Percentiles rank a stretch among this genome's conserved stretches.
These are phyloP conservation scores for Zeugodacus cucurbitae DNA, from an alignment of 1,140 invertebrate genomes.

Conservation along the genomic window DNA sequence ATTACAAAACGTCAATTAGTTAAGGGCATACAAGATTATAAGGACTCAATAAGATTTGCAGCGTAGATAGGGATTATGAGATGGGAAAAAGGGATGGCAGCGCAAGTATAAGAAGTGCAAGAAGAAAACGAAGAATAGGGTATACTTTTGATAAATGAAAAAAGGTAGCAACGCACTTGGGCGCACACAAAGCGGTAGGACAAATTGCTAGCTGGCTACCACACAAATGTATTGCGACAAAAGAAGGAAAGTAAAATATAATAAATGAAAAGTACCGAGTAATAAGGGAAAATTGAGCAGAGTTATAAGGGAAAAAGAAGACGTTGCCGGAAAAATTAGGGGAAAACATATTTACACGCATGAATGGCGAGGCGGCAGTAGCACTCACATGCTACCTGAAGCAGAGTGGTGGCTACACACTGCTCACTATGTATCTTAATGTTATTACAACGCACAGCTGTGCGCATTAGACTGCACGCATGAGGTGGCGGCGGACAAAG, in stretches of 20 bases:
- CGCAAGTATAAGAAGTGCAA: not conserved
- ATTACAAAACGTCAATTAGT: slow-evolving; percentile 36
- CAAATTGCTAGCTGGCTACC: slow-evolving; percentile 5
- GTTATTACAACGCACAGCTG: not conserved
- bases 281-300: not conserved
- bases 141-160: not conserved
- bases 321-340: not conserved
- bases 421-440: not conserved
- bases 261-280: not conserved
- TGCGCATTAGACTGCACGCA: not conserved
- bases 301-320: not conserved
- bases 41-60: not conserved
- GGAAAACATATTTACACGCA: not conserved
- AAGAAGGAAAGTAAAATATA: not conserved
- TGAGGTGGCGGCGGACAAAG: not conserved
- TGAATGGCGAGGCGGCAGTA: not conserved
- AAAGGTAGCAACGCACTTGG: not conserved
- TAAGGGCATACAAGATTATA: slow-evolving; percentile 4
- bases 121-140: not conserved
- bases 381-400: not conserved
- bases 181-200: not conserved
- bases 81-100: not conserved
- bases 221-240: not conserved
- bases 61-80: not conserved
- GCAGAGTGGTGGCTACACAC: not conserved